Base-by-base conservation (phyloP, 1,140 invertebrate genomes). In the Antheraea pernyi region DNA sequence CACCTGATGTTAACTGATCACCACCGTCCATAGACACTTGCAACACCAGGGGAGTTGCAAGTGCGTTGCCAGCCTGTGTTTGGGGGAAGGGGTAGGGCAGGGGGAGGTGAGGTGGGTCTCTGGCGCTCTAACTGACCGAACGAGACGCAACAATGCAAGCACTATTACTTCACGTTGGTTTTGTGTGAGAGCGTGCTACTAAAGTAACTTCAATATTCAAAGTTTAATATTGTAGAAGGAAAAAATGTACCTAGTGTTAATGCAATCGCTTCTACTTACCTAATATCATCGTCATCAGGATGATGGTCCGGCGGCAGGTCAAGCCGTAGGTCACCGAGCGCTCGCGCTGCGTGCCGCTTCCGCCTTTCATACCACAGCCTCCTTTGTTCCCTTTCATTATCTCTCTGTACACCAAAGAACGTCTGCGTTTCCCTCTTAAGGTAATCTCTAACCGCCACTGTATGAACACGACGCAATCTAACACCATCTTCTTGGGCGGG, bases 321-420 rank as follows among this genome's bases (percentile, higher is more conserved):
- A 19, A 93, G 91, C 76, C 95, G 91, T 59, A 96, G 90, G 65
- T 95, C 92, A 30, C 95, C 95, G 76, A 95, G 95, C 77, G 94
- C 94, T 84, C 96, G 94, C 70, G 94, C 95, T 65, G 96, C 96
- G 90, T 97, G 94, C 74, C 96, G 92, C 82, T 95, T 94, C 77
- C 96, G 93, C 82, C 96, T 93, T 76, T 96, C 95, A 67, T 95
- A 91, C 96, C 96, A 97, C 86, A 95, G 87, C 74, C 94, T 91
- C 78, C 94, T 94, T 88, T 97, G 95, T 73, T 94, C 92, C 39
- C 94, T 93, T 86, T 97, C 95, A 64, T 95, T 95, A 78, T 96
- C 94, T 76, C 95, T 95, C 78, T 96, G 94, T 42, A 97, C 95
- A 8, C 96, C 96, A 84, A 97, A 97, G 85, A 97, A 97, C 67